Base-by-base conservation (phyloP, 2,113 vertebrate genomes). In the Clupea harengus region DNA sequence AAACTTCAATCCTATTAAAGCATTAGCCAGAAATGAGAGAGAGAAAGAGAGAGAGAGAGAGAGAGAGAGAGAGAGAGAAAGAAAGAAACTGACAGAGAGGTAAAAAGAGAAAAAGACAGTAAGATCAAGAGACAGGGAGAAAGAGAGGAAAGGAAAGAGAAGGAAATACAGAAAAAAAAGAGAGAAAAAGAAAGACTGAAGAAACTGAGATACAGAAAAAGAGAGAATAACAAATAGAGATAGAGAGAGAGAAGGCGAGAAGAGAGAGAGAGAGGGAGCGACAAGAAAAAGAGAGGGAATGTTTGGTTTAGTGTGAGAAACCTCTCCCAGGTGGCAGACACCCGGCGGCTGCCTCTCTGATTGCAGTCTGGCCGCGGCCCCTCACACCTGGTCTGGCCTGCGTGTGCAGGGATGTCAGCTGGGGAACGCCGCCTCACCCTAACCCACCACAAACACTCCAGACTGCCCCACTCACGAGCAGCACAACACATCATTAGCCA, bases 361-460 rank as follows among this genome's bases (percentile, higher is more conserved):
- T 84, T 64, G 45, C 72, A 67, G 57, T 84, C 87, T 90, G 89
- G 84, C 84, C 80, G 54, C 10, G 20, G 85, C 75, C 18, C 80
- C 86, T 85, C 46, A 92, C 91, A 91, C 91, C 92, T 92, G 90
- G 88, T 89, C 60, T 60, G 39, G 22, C 10, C 57, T 72, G 20
- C 49, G 0, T 78, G 52, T 18, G 32, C 28, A 39, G 1, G 28
- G 3, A 78, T 32, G 25, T 78, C 72, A 39, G 25, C 72, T 39
- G 72, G 39, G 28, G 32, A 39, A 15, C 28, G 25, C 72, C 13
- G 25, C 17, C 28, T 78, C 72, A 78, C 28, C 28, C 2, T 78
- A 28, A 78, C 81, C 50, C 46, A 50, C n/a, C 32, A 52, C 80
- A 46, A 45, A 9, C 1, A 22, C 28, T 45, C 44, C 82, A 67